Evolutionary conservation across 2,797 vertebrate species (phyloP).

Genomic region (Otolemur crassicaudatus): DNA sequence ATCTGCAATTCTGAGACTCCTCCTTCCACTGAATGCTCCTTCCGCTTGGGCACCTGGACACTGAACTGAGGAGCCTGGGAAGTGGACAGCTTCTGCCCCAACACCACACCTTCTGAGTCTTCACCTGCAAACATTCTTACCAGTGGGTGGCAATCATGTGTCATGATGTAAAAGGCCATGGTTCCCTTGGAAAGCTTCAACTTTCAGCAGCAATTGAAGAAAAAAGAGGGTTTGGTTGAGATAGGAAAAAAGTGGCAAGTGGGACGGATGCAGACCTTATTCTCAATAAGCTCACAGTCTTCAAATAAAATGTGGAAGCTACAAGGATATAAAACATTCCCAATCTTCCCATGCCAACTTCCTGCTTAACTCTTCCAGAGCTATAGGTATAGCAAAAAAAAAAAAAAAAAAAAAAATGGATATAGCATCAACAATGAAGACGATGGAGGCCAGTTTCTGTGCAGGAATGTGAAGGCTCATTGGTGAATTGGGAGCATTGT

Average conservation of each 20-base stretch:
- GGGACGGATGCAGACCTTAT: fast-evolving
- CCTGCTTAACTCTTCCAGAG: not conserved
- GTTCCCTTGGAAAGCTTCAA: constrained; percentile 13
- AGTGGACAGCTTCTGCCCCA: not conserved
- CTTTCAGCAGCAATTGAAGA: not conserved
- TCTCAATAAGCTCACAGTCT: not conserved
- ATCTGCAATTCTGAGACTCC: not conserved
- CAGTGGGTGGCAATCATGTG: constrained; percentile 62
- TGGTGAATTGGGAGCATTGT: too few relatives aligned
- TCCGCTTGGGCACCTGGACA: not conserved
- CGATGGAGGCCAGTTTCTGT: not conserved
- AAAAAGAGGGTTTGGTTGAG: not conserved
- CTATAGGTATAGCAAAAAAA: not conserved
- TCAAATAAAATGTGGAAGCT: not conserved
- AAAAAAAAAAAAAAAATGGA: not conserved
- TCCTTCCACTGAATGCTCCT: not conserved
- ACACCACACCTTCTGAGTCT: not conserved
- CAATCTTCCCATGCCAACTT: not conserved
- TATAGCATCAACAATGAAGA: not conserved
- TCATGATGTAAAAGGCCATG: constrained; percentile 25
- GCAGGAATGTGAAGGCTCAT: not conserved
- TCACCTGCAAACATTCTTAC: not conserved
- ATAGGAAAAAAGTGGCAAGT: not conserved
- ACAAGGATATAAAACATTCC: not conserved
- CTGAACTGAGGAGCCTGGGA: not conserved